Conservation (phyloP, 2,797 vertebrate species). For the Telmatherina bonti region DNA sequence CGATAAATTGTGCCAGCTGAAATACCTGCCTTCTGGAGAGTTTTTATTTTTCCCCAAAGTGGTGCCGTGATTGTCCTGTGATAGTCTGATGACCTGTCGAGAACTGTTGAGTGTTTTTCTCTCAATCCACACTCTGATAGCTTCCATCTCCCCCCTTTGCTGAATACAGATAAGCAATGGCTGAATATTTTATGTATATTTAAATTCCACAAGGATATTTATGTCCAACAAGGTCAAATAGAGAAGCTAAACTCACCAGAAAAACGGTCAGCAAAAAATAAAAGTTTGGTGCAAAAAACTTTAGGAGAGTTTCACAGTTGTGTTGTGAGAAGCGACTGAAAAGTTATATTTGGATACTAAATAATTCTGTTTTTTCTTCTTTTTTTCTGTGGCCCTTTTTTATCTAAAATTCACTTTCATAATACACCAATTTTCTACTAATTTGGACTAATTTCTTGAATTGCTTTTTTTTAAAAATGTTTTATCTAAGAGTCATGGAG, state of each 20-base stretch:
- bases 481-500: neutral
- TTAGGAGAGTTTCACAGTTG: neutral
- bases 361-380: neutral
- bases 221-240: conserved; percentile 39
- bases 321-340: neutral
- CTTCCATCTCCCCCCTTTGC: conserved; percentile 11
- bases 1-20: neutral
- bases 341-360: neutral
- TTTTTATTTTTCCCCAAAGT: conserved; percentile 36
- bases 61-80: conserved; percentile 30
- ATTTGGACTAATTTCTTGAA: neutral
- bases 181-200: conserved; percentile 61
- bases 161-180: conserved; percentile 47
- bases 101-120: conserved; percentile 28
- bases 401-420: neutral
- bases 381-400: neutral
- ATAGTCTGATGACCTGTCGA: conserved; percentile 30
- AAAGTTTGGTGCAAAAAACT: conserved; percentile 18
- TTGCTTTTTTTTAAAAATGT: neutral
- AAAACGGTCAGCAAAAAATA: conserved; percentile 13
- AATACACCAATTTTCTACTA: neutral
- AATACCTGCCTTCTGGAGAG: neutral
- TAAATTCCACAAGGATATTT: conserved; percentile 52
- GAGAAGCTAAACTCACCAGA: conserved; percentile 25
- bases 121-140: conserved; percentile 17